Conservation (phyloP, 2,888 invertebrate species). For the Euproctis similis region DNA sequence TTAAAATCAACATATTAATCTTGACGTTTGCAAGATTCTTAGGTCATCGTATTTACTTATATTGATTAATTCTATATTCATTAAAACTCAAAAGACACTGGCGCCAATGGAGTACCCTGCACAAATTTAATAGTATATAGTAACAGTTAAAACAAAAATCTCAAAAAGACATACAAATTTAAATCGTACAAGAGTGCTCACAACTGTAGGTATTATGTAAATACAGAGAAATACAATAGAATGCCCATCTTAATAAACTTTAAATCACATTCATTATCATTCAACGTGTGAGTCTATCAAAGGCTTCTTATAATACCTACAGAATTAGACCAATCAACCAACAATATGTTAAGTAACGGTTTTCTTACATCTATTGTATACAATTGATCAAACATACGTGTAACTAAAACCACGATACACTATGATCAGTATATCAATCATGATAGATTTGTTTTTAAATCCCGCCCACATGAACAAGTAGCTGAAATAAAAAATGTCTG, state of each 20-base stretch:
- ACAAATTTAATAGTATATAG: too few species aligned
- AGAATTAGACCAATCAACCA: slow-evolving; percentile 8
- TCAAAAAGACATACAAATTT: too few species aligned
- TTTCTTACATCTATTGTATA: slow-evolving; percentile 1
- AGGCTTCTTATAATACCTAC: background rate
- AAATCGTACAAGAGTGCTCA: too few species aligned
- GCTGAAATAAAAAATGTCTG: slow-evolving; percentile 52
- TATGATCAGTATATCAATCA: slow-evolving; percentile 24
- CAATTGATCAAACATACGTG: slow-evolving; percentile 13
- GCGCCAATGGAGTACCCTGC: too few species aligned
- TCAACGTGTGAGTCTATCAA: background rate
- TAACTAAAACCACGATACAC: slow-evolving; percentile 12
- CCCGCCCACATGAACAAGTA: slow-evolving; percentile 40
- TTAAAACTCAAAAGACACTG: too few species aligned
- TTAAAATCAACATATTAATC: too few species aligned
- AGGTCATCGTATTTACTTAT: too few species aligned
- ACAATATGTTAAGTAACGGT: slow-evolving; percentile 9
- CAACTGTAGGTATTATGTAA: too few species aligned
- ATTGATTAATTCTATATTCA: too few species aligned
- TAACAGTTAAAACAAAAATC: too few species aligned
- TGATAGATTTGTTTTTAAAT: slow-evolving; percentile 46
- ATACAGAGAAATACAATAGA: background rate
- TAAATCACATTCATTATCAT: background rate
- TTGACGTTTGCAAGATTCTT: too few species aligned
- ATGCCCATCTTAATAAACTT: background rate